These are phyloP conservation scores for Hystrix cristata DNA, from an alignment of 2,113 vertebrate species.

Conservation along the genomic window DNA sequence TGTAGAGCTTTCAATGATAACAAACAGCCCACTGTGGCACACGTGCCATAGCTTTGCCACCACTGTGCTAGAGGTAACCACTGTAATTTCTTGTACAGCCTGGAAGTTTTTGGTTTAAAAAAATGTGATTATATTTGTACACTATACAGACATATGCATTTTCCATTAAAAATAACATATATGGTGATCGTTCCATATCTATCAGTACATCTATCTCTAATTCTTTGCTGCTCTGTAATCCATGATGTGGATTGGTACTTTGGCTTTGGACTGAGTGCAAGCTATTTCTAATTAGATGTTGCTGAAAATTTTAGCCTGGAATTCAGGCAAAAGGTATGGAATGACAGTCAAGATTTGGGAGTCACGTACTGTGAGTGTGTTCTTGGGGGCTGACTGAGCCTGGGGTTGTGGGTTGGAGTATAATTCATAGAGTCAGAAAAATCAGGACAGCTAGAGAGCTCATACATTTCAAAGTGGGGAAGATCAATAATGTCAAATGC, in stretches of 20 bases:
- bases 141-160: slow-evolving; percentile 22
- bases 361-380: slow-evolving; percentile 9
- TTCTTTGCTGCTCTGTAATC: slow-evolving; percentile 36
- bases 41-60: background rate
- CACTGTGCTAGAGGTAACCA: background rate
- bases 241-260: slow-evolving; percentile 27
- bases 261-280: background rate
- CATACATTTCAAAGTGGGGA: slow-evolving; percentile 48
- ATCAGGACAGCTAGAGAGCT: slow-evolving; percentile 9
- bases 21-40: background rate
- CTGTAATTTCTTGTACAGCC: slow-evolving; percentile 23
- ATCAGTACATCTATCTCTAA: background rate
- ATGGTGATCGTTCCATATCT: slow-evolving; percentile 23
- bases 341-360: slow-evolving; percentile 31
- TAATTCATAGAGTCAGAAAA: slow-evolving; percentile 30
- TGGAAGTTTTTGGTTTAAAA: slow-evolving; percentile 51
- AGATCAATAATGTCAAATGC: slow-evolving; percentile 65
- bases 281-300: slow-evolving; percentile 40
- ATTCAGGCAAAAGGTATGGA: slow-evolving; percentile 15
- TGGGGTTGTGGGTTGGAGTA: background rate
- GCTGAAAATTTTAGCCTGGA: background rate
- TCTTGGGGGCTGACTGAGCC: background rate
- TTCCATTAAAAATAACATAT: slow-evolving; percentile 33
- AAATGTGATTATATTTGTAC: slow-evolving; percentile 37
- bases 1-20: background rate